Evolutionary conservation across 1,140 invertebrate species (phyloP).

Genomic region (Drosophila simulans): DNA sequence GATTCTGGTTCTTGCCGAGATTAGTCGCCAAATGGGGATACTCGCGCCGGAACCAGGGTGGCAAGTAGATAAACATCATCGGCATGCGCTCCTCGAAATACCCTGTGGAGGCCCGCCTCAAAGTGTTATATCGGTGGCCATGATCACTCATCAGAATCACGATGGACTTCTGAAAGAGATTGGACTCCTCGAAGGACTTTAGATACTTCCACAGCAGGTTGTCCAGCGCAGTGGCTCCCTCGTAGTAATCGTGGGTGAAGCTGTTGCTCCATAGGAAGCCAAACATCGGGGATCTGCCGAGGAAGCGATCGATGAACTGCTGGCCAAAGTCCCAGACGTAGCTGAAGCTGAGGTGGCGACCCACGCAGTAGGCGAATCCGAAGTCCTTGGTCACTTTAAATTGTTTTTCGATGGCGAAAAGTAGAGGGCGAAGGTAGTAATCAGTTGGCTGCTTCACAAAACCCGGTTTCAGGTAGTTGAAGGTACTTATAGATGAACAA

Average conservation of each 20-base stretch:
- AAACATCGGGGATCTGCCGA: constrained; percentile 87
- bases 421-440: constrained; percentile 91
- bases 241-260: constrained; percentile 90
- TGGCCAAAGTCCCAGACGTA: constrained; percentile 86
- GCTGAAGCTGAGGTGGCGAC: constrained; percentile 86
- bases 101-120: constrained; percentile 88
- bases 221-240: constrained; percentile 88
- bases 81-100: constrained; percentile 95
- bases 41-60: constrained; percentile 89
- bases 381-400: constrained; percentile 50
- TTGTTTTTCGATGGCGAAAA: constrained; percentile 86
- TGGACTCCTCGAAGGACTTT: constrained; percentile 85
- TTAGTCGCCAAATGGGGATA: constrained; percentile 88
- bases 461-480: constrained; percentile 91
- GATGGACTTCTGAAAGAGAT: constrained; percentile 88
- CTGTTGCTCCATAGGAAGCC: constrained; percentile 91
- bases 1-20: constrained; percentile 88
- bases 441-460: constrained; percentile 91
- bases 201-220: constrained; percentile 86
- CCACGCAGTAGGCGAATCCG: constrained; percentile 85
- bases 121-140: constrained; percentile 93
- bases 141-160: constrained; percentile 96
- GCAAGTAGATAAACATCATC: constrained; percentile 91
- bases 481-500: constrained; percentile 88
- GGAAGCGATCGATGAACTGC: constrained; percentile 85